Conservation (phyloP, 2,113 vertebrate species). For the Hippoglossus stenolepis region DNA sequence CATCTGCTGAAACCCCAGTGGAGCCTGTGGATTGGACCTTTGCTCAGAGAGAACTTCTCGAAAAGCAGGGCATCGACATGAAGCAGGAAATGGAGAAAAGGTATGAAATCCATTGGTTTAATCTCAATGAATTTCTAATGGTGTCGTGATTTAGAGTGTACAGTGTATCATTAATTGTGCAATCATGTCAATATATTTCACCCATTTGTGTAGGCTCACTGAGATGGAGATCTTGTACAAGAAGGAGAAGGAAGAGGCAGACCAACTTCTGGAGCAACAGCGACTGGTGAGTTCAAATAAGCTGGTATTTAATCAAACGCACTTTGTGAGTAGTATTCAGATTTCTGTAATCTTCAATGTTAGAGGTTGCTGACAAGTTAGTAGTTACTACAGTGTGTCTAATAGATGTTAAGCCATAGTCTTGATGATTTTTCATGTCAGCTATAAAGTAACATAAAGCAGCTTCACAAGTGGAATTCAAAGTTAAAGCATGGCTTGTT, state of each 20-base stretch:
- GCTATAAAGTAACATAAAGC: background rate
- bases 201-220: conserved; percentile 86
- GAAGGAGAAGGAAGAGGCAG: conserved; percentile 98
- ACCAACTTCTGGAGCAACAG: conserved; percentile 97
- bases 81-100: conserved; percentile 99
- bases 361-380: conserved; percentile 6
- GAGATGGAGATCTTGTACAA: conserved; percentile 99
- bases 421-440: conserved; percentile 10
- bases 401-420: conserved; percentile 1
- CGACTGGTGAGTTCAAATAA: conserved; percentile 89
- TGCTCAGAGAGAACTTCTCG: conserved; percentile 96
- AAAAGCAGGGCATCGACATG: conserved; percentile 99
- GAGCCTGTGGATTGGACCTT: conserved; percentile 99
- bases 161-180: background rate
- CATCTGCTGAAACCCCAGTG: conserved; percentile 96
- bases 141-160: background rate
- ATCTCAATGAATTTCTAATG: background rate
- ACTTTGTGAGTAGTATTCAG: conserved; percentile 2
- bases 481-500: conserved; percentile 60
- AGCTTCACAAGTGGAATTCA: conserved; percentile 38
- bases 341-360: conserved; percentile 9
- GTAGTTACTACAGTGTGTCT: conserved; percentile 31
- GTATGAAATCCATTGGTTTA: conserved; percentile 62
- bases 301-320: conserved; percentile 21
- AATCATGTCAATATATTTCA: conserved; percentile 21